Conservation (phyloP, 2,888 invertebrate genomes). For the Germaria angustata region DNA sequence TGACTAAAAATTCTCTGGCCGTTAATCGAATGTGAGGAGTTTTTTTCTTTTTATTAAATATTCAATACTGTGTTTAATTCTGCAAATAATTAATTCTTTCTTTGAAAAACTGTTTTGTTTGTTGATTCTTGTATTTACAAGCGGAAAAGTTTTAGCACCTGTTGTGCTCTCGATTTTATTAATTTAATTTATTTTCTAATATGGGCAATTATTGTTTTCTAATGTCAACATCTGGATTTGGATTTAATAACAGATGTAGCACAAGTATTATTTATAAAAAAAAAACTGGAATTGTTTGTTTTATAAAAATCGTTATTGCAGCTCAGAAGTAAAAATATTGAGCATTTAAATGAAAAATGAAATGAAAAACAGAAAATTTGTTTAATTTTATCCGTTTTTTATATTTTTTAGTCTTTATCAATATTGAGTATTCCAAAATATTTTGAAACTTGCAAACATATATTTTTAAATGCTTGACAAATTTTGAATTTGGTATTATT, state of each 20-base stretch:
- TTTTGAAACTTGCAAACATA: too few species aligned
- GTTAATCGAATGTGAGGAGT: neutral
- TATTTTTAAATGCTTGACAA: too few species aligned
- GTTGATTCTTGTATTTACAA: constrained; percentile 13
- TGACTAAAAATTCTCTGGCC: neutral
- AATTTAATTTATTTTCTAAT: neutral
- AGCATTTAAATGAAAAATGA: too few species aligned
- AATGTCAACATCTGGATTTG: constrained; percentile 24
- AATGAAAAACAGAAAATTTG: too few species aligned
- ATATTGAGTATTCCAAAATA: too few species aligned
- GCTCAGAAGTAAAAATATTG: neutral
- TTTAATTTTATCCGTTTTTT: too few species aligned
- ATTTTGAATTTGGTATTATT: too few species aligned
- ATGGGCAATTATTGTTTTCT: neutral
- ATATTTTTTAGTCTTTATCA: too few species aligned
- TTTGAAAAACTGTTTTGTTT: neutral
- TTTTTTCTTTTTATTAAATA: neutral
- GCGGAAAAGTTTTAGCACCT: constrained; percentile 50
- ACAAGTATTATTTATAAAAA: neutral
- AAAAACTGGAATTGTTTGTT: neutral
- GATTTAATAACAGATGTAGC: constrained; percentile 1
- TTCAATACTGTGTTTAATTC: neutral
- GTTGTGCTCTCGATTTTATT: constrained; percentile 10
- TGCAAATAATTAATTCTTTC: neutral
- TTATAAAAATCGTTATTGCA: neutral